phyloP scores from a whole-genome alignment of 2,888 invertebrate genomes.

The Chorisops tibialis region DNA sequence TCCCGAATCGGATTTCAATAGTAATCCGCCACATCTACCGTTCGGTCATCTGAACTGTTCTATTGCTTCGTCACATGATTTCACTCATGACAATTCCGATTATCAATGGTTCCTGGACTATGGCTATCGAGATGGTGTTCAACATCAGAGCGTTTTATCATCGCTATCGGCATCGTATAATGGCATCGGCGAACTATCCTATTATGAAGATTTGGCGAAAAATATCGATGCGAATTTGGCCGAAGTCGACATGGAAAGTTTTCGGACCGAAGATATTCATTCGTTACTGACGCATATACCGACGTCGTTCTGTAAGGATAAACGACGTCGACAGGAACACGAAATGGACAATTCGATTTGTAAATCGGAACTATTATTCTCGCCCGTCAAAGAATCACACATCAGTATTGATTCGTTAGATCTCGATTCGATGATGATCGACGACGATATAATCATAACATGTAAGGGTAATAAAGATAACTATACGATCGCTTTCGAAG shows the following conservation, averaged over 20 bases:
- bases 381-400: conserved; percentile 79
- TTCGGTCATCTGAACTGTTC: conserved; percentile 47
- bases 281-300: conserved; percentile 75
- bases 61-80: conserved; percentile 57
- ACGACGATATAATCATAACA: conserved; percentile 82
- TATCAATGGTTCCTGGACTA: conserved; percentile 91
- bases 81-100: conserved; percentile 82
- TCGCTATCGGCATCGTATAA: conserved; percentile 79
- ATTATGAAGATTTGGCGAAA: conserved; percentile 81
- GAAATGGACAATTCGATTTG: conserved; percentile 85
- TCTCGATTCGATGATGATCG: conserved; percentile 71
- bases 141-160: conserved; percentile 77
- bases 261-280: conserved; percentile 87
- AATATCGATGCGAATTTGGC: conserved; percentile 91
- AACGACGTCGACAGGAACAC: conserved; percentile 52
- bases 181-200: conserved; percentile 63
- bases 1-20: conserved; percentile 50
- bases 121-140: conserved; percentile 76
- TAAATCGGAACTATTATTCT: conserved; percentile 87
- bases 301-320: conserved; percentile 63
- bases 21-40: conserved; percentile 47
- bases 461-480: conserved; percentile 92
- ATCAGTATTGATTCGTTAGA: conserved; percentile 89
- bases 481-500: conserved; percentile 93
- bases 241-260: conserved; percentile 93